Base-by-base conservation (phyloP, 2,113 vertebrate genomes). In the Anas platyrhynchos region DNA sequence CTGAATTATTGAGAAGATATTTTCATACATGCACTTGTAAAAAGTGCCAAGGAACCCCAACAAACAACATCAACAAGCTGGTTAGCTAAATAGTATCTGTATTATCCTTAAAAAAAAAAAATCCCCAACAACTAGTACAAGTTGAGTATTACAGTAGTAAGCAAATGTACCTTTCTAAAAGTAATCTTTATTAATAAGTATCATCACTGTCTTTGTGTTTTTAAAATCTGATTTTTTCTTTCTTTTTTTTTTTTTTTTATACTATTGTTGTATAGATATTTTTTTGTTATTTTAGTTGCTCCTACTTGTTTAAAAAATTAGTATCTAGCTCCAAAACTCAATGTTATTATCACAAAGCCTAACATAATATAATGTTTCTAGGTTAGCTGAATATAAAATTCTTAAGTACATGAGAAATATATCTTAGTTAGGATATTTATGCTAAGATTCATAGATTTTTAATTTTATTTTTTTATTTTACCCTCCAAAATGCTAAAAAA, bases 381-480 rank as follows among this genome's bases (percentile, higher is more conserved):
- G 7, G 63, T 68, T 44, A 89, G 17, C 16, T 41, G 11, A 89
- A 41, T 44, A 71, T 9, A 52, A 55, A 75, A 50, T n/a, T 62
- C 13, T 79, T 7, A 71, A 25, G 6, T 50, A 6, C 6, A 13
- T 72, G 3, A 46, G 20, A 78, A 79, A 41, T 63, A 72, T 29
- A 67, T 9, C 1, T 13, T 36, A 9, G 2, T 44, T 59, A 55
- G 2, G 0, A 11, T 76, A 55, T 34, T 22, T 48, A 32, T 25
- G 50, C 13, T 11, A 61, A 1, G 20, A 22, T 23, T 65, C 2
- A 9, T 83, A 76, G 63, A 76, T 29, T 50, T 27, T 46, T 46
- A 72, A 29, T 50, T 27, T 6, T 1, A 3, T 22, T 12, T 3
- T 68, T 1, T 22, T 12, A 3, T 68, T 41, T 74, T 61, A 58